Evolutionary conservation across 2,797 vertebrate genomes (phyloP), one percentile per base, ranked within the genome.

Genomic region (Tiaroga cobitis): DNA sequence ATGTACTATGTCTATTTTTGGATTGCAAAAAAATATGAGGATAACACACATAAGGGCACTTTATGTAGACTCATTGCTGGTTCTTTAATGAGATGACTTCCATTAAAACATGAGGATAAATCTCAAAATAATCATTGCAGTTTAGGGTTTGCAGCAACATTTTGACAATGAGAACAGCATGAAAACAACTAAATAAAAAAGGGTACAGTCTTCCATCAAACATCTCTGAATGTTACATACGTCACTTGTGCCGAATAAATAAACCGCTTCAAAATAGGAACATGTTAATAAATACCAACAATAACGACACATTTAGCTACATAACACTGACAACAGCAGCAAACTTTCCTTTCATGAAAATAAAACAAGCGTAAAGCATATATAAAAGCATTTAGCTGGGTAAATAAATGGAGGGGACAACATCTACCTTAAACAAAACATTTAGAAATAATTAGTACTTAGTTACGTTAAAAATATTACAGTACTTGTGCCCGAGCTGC

Each of bases 401-500:
- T 73, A 73, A 82, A 82, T 46, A 65, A 76, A 43, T 46, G 5
- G 18, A 79, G 4, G 21, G 34, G 5, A 46, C 39, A 15, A 24
- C 10, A 29, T 65, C n/a, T 46, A 73, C 26, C 13, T 43, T 43
- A 73, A 29, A 39, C n/a, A 10, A n/a, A 56, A 61, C n/a, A 24
- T 41, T 26, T 61, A 82, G 19, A 46, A 63, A 74, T 82, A 8
- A 8, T 73, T 43, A 54, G 8, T 21, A 24, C 72, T 75, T 26
- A 54, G n/a, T 73, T 73, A 32, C 1, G 26, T 24, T 63, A 78
- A 72, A 82, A 72, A 82, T n/a, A 13, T 79, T 65, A 49, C 46
- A 49, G 46, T 49, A 41, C 67, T 56, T 84, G 83, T 83, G 81
- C 56, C 81, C 24, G 37, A 83, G 69, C 81, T 87, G 56, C 67